These are phyloP conservation scores for Eupithecia tripunctaria DNA, from an alignment of 2,888 invertebrate species.

Conservation along the genomic window DNA sequence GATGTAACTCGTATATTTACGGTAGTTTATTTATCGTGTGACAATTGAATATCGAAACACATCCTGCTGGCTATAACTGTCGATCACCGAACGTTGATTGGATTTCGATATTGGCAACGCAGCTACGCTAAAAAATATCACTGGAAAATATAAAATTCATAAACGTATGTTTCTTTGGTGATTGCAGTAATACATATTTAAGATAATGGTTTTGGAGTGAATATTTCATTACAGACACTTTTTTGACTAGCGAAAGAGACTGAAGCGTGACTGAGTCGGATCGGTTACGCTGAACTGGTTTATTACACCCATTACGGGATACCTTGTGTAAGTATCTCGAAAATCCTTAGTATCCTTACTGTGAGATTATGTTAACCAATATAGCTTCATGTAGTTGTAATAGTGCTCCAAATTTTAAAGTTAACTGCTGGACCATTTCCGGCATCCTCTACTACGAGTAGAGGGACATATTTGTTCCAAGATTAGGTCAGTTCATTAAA, in stretches of 20 bases:
- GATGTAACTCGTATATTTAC: not conserved
- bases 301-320: too few relatives aligned
- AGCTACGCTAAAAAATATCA: conserved; percentile 24
- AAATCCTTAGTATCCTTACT: too few relatives aligned
- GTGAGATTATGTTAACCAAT: too few relatives aligned
- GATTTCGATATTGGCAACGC: conserved; percentile 70
- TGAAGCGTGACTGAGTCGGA: not conserved
- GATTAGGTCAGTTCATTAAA: too few relatives aligned
- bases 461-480: too few relatives aligned
- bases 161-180: not conserved
- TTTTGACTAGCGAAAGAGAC: not conserved
- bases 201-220: not conserved
- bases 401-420: too few relatives aligned
- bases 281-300: not conserved
- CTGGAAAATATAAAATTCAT: conserved; percentile 19
- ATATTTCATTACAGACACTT: not conserved
- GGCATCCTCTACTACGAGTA: too few relatives aligned
- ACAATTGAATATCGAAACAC: conserved; percentile 54
- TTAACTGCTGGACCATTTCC: too few relatives aligned
- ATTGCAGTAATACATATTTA: not conserved
- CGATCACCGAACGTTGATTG: conserved; percentile 76
- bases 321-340: too few relatives aligned
- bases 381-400: too few relatives aligned
- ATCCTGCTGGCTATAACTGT: conserved; percentile 63
- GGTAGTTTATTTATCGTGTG: conserved; percentile 36